phyloP scores from a whole-genome alignment of 2,113 vertebrate genomes.

The Bubalus kerabau region DNA sequence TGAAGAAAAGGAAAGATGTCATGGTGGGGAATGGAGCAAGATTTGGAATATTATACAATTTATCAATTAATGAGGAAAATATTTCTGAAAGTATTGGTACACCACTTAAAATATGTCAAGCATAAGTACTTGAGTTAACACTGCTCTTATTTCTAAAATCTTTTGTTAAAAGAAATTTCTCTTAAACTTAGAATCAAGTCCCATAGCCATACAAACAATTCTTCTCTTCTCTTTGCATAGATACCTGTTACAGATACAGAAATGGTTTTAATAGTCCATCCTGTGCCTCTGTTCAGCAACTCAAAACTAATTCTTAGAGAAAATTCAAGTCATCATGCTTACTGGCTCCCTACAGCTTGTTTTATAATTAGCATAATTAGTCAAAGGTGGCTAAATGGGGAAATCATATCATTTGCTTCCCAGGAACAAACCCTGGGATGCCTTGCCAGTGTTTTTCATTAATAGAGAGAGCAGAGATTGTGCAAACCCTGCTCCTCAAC shows the following conservation, averaged over 20 bases:
- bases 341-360: not conserved
- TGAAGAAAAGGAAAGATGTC: not conserved
- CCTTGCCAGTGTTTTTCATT: not conserved
- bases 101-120: not conserved
- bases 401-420: not conserved
- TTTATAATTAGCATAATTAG: constrained; percentile 38
- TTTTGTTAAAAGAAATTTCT: not conserved
- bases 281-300: not conserved
- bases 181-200: not conserved
- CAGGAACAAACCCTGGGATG: not conserved
- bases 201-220: not conserved
- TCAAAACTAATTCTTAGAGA: not conserved
- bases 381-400: not conserved
- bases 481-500: not conserved
- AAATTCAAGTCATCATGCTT: not conserved
- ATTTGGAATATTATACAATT: not conserved
- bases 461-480: not conserved
- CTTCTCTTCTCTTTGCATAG: not conserved
- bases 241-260: not conserved
- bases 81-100: not conserved
- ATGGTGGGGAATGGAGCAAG: not conserved
- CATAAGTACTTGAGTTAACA: not conserved
- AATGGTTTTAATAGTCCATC: not conserved
- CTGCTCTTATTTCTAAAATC: not conserved
- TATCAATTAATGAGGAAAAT: not conserved